These are phyloP conservation scores for Pelecanus crispus DNA, from an alignment of 2,113 vertebrate genomes.

Conservation along the genomic window DNA sequence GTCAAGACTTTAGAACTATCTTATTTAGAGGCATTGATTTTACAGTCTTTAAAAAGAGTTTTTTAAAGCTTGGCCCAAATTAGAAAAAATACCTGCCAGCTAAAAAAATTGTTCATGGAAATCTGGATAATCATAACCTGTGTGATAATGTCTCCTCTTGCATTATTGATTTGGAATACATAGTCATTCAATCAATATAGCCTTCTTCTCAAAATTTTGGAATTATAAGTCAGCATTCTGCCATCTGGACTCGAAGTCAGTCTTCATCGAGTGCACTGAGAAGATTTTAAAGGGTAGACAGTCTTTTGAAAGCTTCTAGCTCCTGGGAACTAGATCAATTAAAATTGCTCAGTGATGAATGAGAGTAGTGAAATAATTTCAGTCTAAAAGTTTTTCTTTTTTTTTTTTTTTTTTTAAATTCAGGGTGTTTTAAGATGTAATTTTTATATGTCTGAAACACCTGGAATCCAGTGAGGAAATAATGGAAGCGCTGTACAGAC, in stretches of 20 bases:
- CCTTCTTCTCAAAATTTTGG: background rate
- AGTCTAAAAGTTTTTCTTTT: background rate
- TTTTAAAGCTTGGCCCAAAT: background rate
- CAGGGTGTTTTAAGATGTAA: background rate
- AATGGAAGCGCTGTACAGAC: background rate
- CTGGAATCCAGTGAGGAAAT: background rate
- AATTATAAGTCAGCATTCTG: background rate
- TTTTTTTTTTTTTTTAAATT: background rate
- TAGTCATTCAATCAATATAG: background rate
- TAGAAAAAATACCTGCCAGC: background rate
- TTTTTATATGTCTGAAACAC: background rate
- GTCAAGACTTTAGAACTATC: background rate
- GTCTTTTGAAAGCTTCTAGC: background rate
- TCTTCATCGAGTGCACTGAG: background rate
- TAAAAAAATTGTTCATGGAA: background rate
- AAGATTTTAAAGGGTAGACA: background rate
- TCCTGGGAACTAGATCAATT: background rate
- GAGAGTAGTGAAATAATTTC: background rate
- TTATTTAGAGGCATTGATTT: background rate
- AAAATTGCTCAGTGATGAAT: background rate
- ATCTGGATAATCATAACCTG: background rate
- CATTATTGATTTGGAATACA: background rate
- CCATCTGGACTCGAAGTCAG: background rate
- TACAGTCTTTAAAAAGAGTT: background rate
- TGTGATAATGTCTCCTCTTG: background rate